Percentiles rank a stretch among this genome's conserved stretches.
phyloP scores from a whole-genome alignment of 2,113 vertebrate genomes.

The Carettochelys insculpta region DNA sequence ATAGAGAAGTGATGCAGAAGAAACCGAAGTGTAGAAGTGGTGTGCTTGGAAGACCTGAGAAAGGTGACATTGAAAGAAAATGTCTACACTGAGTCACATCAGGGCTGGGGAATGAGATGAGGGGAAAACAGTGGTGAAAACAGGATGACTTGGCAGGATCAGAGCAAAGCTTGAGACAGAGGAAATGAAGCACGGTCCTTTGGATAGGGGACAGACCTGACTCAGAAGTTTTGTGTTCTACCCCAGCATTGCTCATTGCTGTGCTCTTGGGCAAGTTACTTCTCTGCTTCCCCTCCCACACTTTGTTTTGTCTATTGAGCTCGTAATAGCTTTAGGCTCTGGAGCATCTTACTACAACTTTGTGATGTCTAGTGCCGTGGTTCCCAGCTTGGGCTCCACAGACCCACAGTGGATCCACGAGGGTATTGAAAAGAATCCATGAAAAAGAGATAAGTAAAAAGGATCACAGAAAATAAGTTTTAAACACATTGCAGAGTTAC shows the following conservation, averaged over 20 bases:
- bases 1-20: neutral
- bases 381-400: too few relatives aligned
- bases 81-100: neutral
- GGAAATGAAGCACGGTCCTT: neutral
- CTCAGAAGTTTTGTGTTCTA: neutral
- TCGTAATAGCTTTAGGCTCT: neutral
- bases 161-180: neutral
- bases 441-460: too few relatives aligned
- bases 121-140: neutral
- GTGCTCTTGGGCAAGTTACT: neutral
- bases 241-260: neutral
- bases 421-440: too few relatives aligned
- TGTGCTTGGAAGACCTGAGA: accelerated
- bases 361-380: neutral
- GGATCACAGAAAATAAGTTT: too few relatives aligned
- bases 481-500: too few relatives aligned
- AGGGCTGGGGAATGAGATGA: neutral
- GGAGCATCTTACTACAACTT: neutral
- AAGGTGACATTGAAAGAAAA: neutral
- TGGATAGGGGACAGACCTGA: neutral
- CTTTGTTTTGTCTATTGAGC: neutral
- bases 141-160: neutral
- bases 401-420: too few relatives aligned
- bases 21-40: neutral
- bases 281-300: neutral